Conservation (phyloP, 37 sponge, comb jelly and placozoan species). For the Ephydatia muelleri region DNA sequence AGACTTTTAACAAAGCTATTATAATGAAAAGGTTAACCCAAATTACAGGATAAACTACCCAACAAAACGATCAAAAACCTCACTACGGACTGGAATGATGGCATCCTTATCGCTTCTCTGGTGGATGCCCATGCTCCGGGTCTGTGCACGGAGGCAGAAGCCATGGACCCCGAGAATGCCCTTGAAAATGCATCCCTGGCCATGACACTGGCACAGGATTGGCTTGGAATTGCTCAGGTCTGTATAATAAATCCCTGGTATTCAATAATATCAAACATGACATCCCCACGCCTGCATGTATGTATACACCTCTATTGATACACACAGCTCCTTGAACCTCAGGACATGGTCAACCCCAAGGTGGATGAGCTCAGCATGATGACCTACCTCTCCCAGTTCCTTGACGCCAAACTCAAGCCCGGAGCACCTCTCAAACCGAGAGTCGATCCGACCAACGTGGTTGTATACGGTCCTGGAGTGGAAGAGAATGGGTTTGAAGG, state of each 20-base stretch:
- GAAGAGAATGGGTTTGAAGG: no score
- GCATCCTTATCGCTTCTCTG: conserved; percentile 67
- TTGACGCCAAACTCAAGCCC: conserved; percentile 88
- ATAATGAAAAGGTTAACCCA: no score
- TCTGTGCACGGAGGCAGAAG: conserved; percentile 81
- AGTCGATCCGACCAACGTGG: no score
- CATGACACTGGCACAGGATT: conserved; percentile 90
- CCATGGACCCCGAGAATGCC: conserved; percentile 70
- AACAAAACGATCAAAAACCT: no score
- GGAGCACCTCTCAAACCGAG: conserved; percentile 77
- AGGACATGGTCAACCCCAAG: conserved; percentile 92
- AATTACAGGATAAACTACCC: conserved; percentile 95
- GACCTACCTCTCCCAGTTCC: conserved; percentile 97
- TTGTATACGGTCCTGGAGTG: no score
- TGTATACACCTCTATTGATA: no score
- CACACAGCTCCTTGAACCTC: no score
- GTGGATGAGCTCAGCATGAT: conserved; percentile 98
- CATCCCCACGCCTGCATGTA: no score
- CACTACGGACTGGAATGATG: no score
- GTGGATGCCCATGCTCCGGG: conserved; percentile 92
- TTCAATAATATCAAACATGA: no score
- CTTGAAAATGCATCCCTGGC: conserved; percentile 80
- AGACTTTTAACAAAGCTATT: no score
- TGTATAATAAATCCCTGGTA: no score
- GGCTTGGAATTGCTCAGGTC: conserved; percentile 89